Evolutionary conservation across 2,888 invertebrate species (phyloP).

Genomic region (Drosophila melanocephala): DNA sequence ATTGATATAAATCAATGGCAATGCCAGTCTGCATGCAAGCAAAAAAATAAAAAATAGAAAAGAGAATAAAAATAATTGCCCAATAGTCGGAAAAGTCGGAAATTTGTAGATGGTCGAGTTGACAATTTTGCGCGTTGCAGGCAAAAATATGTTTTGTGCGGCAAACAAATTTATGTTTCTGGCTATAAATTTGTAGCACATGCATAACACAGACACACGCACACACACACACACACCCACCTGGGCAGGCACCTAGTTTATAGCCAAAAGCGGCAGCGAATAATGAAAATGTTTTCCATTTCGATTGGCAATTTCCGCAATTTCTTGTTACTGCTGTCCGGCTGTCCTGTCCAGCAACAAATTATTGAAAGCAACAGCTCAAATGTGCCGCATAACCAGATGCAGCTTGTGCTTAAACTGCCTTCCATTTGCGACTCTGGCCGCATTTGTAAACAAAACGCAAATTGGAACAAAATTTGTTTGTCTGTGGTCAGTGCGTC

Average conservation of each 20-base stretch:
- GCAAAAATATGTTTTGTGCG: conserved; percentile 62
- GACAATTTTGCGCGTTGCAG: conserved; percentile 65
- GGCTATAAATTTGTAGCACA: conserved; percentile 50
- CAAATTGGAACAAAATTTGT: conserved; percentile 31
- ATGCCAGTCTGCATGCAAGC: conserved; percentile 54
- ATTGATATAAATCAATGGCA: conserved; percentile 76
- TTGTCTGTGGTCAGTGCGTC: conserved; percentile 35
- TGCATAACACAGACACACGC: conserved; percentile 28
- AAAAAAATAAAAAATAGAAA: conserved; percentile 9
- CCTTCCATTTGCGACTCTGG: conserved; percentile 5
- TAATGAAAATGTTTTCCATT: conserved; percentile 83
- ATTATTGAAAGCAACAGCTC: conserved; percentile 69
- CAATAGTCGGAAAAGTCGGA: conserved; percentile 37
- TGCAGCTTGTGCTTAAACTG: conserved; percentile 8
- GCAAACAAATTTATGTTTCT: conserved; percentile 54
- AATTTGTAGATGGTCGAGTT: conserved; percentile 56
- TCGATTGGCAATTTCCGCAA: conserved; percentile 83
- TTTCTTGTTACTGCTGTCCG: conserved; percentile 55
- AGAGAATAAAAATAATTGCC: conserved; percentile 19
- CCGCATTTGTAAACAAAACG: conserved; percentile 12
- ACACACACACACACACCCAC: conserved; percentile 52
- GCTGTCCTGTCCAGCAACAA: conserved; percentile 44
- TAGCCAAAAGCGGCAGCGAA: conserved; percentile 60
- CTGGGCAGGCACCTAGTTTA: conserved; percentile 70
- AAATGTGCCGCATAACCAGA: conserved; percentile 63